A percentile compares a stretch with the other conserved stretches of the same genome.
Conservation (phyloP, 2,113 vertebrate genomes). For the Sylvia atricapilla region DNA sequence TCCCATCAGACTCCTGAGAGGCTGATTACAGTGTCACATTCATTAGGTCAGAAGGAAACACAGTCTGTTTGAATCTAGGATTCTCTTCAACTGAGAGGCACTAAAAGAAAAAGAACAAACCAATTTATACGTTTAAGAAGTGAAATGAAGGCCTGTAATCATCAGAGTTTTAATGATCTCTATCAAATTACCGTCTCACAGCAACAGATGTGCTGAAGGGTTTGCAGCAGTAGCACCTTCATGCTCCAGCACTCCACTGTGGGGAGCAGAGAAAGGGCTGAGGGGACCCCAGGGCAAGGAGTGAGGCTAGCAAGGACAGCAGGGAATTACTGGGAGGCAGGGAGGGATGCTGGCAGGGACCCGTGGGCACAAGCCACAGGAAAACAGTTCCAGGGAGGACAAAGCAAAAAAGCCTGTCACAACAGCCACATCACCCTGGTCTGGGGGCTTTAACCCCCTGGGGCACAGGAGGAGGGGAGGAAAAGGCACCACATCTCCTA, state of each 20-base stretch:
- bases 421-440: rapidly evolving
- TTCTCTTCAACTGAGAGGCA: background rate
- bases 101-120: background rate
- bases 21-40: background rate
- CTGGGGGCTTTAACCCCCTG: rapidly evolving
- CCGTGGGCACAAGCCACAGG: background rate
- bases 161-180: background rate
- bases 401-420: background rate
- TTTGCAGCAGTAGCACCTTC: background rate
- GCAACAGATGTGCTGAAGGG: background rate
- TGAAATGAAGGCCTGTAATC: background rate
- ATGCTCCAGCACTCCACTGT: rapidly evolving
- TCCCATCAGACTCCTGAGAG: background rate
- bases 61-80: background rate
- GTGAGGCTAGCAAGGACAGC: background rate
- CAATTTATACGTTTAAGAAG: background rate
- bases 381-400: background rate
- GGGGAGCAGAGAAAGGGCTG: background rate
- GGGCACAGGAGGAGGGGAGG: rapidly evolving
- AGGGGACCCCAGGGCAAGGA: background rate
- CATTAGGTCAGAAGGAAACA: background rate
- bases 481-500: background rate
- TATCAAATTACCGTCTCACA: background rate
- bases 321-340: background rate
- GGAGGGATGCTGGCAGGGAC: background rate